Evolutionary conservation across 2,113 vertebrate species (phyloP).

Genomic region (Tympanuchus pallidicinctus): DNA sequence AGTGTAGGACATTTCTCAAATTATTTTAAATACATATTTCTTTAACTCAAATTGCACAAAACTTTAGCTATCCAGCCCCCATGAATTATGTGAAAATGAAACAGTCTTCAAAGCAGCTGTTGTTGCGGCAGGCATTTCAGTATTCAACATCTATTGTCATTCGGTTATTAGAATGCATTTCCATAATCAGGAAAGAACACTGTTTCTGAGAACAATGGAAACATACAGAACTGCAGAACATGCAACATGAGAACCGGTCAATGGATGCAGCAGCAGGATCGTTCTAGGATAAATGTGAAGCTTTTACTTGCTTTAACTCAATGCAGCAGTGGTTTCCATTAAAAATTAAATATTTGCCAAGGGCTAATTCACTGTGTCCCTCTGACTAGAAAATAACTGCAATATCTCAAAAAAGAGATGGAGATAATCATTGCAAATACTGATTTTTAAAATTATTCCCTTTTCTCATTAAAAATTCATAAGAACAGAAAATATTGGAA

Average conservation of each 20-base stretch:
- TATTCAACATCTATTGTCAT: background rate
- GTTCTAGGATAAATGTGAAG: background rate
- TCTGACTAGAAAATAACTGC: constrained; percentile 48
- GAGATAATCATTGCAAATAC: constrained; percentile 16
- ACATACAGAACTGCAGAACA: background rate
- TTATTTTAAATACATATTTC: background rate
- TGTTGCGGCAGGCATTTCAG: background rate
- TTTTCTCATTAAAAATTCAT: constrained; percentile 28
- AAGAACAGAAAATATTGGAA: background rate
- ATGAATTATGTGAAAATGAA: background rate
- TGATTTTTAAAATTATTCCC: background rate
- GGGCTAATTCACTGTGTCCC: constrained; percentile 55
- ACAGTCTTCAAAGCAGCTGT: background rate
- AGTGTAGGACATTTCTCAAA: background rate
- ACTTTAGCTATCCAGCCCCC: background rate
- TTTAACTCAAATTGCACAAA: background rate
- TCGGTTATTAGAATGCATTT: constrained; percentile 7
- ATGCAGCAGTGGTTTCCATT: background rate
- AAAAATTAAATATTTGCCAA: constrained; percentile 61
- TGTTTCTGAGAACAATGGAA: background rate
- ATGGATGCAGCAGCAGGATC: background rate
- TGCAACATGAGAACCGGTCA: background rate
- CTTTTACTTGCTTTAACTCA: constrained; percentile 18
- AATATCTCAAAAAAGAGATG: constrained; percentile 2
- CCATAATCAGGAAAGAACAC: background rate